These are phyloP conservation scores for Pheosia gnoma DNA, from an alignment of 2,888 invertebrate genomes.

Conservation along the genomic window DNA sequence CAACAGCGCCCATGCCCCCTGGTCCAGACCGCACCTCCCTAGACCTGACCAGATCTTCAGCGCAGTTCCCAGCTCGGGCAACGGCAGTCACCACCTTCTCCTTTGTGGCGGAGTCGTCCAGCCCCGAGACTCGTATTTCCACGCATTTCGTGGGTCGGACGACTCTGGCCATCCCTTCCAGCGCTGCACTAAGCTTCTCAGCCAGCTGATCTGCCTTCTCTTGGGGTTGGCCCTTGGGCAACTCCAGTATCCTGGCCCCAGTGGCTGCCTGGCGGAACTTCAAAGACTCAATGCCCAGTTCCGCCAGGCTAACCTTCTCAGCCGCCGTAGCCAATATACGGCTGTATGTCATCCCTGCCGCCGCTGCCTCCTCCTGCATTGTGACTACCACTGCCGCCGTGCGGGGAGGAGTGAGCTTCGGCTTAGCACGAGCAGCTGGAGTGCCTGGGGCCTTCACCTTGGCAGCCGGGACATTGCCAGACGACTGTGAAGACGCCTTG, in stretches of 20 bases:
- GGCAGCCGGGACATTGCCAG: too few species aligned
- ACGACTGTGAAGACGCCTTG: too few species aligned
- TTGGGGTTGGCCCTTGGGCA: too few species aligned
- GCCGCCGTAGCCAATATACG: not conserved
- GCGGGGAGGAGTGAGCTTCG: too few species aligned
- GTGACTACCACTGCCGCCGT: too few species aligned
- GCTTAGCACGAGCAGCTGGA: too few species aligned
- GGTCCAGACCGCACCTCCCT: not conserved
- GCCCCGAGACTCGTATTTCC: not conserved
- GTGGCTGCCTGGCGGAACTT: not conserved
- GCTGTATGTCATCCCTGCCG: not conserved
- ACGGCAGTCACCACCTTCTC: slow-evolving; percentile 1
- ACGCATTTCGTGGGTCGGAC: not conserved
- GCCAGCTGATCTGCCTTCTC: too few species aligned
- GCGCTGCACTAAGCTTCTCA: too few species aligned
- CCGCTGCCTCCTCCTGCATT: too few species aligned
- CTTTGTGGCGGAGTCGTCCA: slow-evolving; percentile 5
- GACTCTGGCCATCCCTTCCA: too few species aligned
- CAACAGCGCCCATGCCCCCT: not conserved
- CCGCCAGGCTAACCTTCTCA: not conserved
- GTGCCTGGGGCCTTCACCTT: too few species aligned
- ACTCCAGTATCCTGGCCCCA: too few species aligned
- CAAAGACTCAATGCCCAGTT: not conserved
- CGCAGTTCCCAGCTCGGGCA: not conserved
- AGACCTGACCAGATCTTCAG: not conserved